Evolutionary conservation across 2,797 vertebrate species (phyloP), one percentile per base, ranked within the genome.

Genomic region (Amazona finschi): DNA sequence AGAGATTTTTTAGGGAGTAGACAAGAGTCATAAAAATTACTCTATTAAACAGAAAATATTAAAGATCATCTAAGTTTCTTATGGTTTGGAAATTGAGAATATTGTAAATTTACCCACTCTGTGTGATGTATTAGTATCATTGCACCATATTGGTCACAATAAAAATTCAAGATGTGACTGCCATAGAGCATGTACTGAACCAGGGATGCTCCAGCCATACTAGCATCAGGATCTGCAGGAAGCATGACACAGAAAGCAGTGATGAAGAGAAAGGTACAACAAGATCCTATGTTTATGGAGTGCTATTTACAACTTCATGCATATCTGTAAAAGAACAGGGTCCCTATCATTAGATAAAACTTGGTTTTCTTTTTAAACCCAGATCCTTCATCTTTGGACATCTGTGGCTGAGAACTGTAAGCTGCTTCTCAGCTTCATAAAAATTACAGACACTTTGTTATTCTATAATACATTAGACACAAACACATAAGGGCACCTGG

Each of bases 1-100:
- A 27, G 7, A 46, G 5, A 33, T 60, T 79, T 57, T 64, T 0
- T 0, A 5, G 20, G 17, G 2, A 15, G 8, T 2, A 75, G 25
- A 15, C 7, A 52, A 44, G 8, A 71, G 20, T 41, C 8, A 53
- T 39, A 33, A 81, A 80, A 86, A 72, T 41, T 6, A 18, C 7
- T 49, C 3, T 12, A 41, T 46, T 65, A 58, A 43, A 12, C 15
- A 41, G 52, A 66, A 69, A 89, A 82, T 61, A 17, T 12, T 65
- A 30, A 61, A 79, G 30, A 41, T 71, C 31, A 19, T 20, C 28
- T 41, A 71, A 67, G 12, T 20, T 69, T 58, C 46, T 50, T 47
- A 55, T 2, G 2, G 24, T 17, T 79, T 73, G 20, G 41, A 70
- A 94, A 53, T 5, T 3, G 7, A 74, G 62, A 50, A 44, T 50